Base-by-base conservation (phyloP, 92 coral and sea anemone species). In the Parazoanthus darwini region DNA sequence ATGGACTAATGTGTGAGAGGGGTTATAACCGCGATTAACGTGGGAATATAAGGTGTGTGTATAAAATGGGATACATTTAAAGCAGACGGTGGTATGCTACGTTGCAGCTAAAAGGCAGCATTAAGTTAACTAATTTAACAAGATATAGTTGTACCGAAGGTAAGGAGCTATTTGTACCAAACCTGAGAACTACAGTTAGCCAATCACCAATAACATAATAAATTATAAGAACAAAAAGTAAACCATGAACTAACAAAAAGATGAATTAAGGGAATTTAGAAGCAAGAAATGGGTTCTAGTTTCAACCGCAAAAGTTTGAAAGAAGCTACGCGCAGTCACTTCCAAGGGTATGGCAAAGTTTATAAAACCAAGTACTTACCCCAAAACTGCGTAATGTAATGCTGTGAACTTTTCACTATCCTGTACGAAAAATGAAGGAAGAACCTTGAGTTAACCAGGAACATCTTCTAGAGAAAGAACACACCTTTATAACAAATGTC, bases 341-440 rank as follows among this genome's bases (percentile, higher is more conserved):
- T 20, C 68, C 4, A 2, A 13, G 18, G 5, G 23, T 8, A 54
- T 15, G 33, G 20, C 20, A 80, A 79, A 15, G 11, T 9, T n/a
- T 8, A 14, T 14, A 51, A 33, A 51, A 58, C 7, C 35, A 54
- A 56, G 5, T 58, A 80, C 85, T 58, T 58, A 80, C 85, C 20
- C 85, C 46, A 80, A 35, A 26, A 56, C 71, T 35, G 85, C 85
- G 14, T 58, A 63, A 80, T 80, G 85, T 56, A 80, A 80, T 15
- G 85, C 85, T 56, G 85, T 80, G 48, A 80, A 80, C 26, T 80
- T 80, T 35, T 58, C 85, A 80, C 29, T 35, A 58, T 80, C 85
- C 85, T 80, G 44, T 50, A 16, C 11, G 29, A 59, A 16, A 80
- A 80, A 80, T 15, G 35, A 58, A 80, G 46, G 3, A 59, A 3